A percentile compares a stretch with the other conserved stretches of the same genome.
Conservation (phyloP, 2,113 vertebrate species). For the Leptosomus discolor region DNA sequence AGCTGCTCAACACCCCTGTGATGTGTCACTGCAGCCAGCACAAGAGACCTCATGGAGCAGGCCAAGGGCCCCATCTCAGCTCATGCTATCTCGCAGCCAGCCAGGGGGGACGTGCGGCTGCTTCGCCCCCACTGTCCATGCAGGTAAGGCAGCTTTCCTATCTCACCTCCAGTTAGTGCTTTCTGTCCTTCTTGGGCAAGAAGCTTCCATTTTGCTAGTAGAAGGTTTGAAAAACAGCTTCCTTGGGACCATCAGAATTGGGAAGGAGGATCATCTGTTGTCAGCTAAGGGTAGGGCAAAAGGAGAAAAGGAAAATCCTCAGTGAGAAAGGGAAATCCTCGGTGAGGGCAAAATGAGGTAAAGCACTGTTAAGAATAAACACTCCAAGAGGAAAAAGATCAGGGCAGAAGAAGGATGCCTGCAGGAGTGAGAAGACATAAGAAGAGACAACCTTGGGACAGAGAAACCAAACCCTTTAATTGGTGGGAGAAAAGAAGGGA, state of each 20-base stretch:
- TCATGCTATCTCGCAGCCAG: accelerated
- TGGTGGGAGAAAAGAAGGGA: background rate
- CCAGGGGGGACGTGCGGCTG: background rate
- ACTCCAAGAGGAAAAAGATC: background rate
- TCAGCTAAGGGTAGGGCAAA: background rate
- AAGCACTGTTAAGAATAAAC: background rate
- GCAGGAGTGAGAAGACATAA: background rate
- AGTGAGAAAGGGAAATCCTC: background rate
- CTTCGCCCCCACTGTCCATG: background rate
- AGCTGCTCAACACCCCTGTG: background rate
- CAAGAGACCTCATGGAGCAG: background rate
- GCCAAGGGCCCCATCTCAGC: accelerated
- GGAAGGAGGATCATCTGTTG: background rate
- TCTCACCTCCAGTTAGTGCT: background rate
- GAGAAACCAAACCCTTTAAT: background rate
- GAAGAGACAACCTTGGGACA: background rate
- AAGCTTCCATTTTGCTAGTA: background rate
- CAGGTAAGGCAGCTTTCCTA: background rate
- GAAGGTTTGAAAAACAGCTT: background rate
- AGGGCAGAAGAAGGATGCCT: background rate
- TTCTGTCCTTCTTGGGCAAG: background rate
- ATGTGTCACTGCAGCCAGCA: background rate
- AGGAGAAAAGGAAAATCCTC: background rate
- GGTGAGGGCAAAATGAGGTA: background rate
- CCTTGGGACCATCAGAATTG: background rate